Percentiles rank a stretch among this genome's conserved stretches.
Evolutionary conservation across 2,888 invertebrate species (phyloP).

Genomic region (Tricholauxania praeusta): DNA sequence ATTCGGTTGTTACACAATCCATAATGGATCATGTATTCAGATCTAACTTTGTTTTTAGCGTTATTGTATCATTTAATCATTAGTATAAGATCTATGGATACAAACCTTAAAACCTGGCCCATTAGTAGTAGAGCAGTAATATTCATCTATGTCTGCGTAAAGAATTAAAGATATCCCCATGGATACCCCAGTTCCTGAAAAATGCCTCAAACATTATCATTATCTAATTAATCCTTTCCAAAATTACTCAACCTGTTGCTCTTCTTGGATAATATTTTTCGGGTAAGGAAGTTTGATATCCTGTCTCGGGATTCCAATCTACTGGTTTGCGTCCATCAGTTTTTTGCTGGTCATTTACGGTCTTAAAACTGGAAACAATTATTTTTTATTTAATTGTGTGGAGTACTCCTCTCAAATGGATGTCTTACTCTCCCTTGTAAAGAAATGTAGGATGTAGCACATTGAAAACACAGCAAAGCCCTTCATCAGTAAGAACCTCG

Average conservation of each 20-base stretch:
- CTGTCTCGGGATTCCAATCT: conserved; percentile 82
- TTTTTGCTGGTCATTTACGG: not conserved
- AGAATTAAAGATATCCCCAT: conserved; percentile 79
- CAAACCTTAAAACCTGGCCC: conserved; percentile 70
- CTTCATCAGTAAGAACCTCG: conserved; percentile 83
- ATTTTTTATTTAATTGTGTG: not conserved
- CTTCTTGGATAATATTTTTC: conserved; percentile 72
- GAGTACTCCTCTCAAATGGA: not conserved
- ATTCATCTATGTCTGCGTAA: conserved; percentile 78
- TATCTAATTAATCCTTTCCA: not conserved
- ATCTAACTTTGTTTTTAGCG: no score
- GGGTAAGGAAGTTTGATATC: conserved; percentile 73
- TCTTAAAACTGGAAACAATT: not conserved
- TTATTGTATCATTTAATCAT: no score
- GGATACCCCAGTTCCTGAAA: conserved; percentile 74
- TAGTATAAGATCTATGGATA: no score
- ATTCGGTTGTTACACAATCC: no score
- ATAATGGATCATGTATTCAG: no score
- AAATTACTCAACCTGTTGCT: conserved; percentile 65
- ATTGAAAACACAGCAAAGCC: conserved; percentile 87
- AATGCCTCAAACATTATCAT: not conserved
- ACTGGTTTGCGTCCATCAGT: conserved; percentile 54
- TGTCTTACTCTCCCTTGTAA: conserved; percentile 49
- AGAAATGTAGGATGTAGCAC: conserved; percentile 72
- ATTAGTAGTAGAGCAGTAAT: conserved; percentile 83